A percentile compares a stretch with the other conserved stretches of the same genome.
phyloP scores from a whole-genome alignment of 2,888 invertebrate species.

The Nasonia oneida region DNA sequence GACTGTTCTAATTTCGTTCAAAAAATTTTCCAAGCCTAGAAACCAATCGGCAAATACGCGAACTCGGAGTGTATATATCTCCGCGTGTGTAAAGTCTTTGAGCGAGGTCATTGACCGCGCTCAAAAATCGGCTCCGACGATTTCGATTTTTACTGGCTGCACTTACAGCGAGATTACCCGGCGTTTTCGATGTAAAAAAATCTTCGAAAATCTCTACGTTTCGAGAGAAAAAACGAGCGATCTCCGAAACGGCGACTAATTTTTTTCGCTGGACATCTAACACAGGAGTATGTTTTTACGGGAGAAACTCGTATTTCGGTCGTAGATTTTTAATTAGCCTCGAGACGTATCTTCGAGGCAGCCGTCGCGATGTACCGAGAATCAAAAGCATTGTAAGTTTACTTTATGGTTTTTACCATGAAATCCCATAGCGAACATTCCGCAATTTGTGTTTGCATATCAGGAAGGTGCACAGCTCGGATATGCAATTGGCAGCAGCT shows the following conservation, averaged over 20 bases:
- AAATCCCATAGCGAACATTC: slow-evolving; percentile 12
- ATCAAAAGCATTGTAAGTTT: slow-evolving; percentile 7
- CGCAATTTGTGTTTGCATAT: slow-evolving; percentile 12
- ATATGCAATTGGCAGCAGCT: slow-evolving; percentile 21
- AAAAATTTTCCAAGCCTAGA: neutral
- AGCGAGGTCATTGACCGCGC: slow-evolving; percentile 50
- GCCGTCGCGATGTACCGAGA: neutral
- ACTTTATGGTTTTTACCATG: slow-evolving; percentile 6
- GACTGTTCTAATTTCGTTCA: neutral
- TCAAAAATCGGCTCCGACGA: slow-evolving; percentile 46
- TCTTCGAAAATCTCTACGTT: neutral
- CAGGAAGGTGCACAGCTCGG: neutral
- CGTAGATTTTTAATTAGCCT: neutral
- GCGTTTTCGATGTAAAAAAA: slow-evolving; percentile 2
- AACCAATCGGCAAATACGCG: slow-evolving; percentile 21
- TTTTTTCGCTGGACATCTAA: neutral
- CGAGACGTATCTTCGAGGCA: neutral
- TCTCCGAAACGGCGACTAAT: neutral
- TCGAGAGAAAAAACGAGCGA: neutral
- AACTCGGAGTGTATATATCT: slow-evolving; percentile 25
- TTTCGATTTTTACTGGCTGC: slow-evolving; percentile 49
- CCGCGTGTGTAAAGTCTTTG: slow-evolving; percentile 26
- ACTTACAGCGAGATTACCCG: slow-evolving; percentile 13
- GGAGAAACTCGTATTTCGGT: neutral
- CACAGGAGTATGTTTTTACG: neutral